A percentile compares a stretch with the other conserved stretches of the same genome.
phyloP scores from a whole-genome alignment of 2,797 vertebrate genomes.

The Luscinia megarhynchos region DNA sequence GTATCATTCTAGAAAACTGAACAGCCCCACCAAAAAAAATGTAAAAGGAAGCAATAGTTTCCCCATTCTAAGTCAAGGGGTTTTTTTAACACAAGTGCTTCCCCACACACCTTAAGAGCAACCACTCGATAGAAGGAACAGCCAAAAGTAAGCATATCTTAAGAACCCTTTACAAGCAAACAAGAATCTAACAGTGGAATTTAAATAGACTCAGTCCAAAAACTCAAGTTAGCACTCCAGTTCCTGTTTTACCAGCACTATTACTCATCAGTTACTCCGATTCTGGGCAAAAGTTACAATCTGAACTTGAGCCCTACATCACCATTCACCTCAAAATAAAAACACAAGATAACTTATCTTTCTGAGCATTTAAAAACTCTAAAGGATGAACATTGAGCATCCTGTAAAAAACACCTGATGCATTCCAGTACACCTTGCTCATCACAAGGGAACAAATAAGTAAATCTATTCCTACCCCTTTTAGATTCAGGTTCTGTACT shows the following conservation, averaged over 20 bases:
- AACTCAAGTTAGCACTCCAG: not conserved
- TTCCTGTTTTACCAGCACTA: not conserved
- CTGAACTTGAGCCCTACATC: not conserved
- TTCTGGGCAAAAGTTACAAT: not conserved
- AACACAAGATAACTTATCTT: not conserved
- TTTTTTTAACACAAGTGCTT: not conserved
- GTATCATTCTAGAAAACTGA: not conserved
- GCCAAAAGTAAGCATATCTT: not conserved
- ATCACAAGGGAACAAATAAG: rapidly evolving
- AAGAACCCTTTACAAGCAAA: not conserved
- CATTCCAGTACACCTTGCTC: not conserved
- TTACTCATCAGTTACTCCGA: not conserved
- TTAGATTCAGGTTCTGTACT: not conserved
- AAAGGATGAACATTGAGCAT: not conserved
- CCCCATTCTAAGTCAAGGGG: not conserved
- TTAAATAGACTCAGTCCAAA: not conserved
- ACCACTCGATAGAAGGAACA: not conserved
- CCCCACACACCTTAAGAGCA: not conserved
- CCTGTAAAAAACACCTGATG: not conserved
- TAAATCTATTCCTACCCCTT: not conserved
- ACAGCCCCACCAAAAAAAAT: not conserved
- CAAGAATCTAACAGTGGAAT: not conserved
- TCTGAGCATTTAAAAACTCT: not conserved
- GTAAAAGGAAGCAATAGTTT: not conserved
- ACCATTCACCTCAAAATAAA: not conserved